phyloP scores from a whole-genome alignment of 53 echinoderm and acorn worm genomes.

The Paracentrotus lividus region DNA sequence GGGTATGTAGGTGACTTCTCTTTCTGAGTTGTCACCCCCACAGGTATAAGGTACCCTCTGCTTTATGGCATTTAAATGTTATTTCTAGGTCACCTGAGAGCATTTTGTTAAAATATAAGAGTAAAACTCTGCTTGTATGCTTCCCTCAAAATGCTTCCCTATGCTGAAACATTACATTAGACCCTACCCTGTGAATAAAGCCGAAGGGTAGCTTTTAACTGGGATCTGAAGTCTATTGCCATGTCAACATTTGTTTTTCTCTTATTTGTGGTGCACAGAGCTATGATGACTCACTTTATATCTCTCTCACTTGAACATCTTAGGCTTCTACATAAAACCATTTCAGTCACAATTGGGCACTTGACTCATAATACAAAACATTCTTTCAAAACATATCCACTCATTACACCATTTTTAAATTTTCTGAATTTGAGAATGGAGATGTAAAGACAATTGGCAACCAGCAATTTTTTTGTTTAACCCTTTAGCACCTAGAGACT shows the following conservation, averaged over 20 bases:
- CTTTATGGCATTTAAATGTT: conserved; percentile 51
- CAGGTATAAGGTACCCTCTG: background rate
- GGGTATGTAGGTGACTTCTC: conserved; percentile 25
- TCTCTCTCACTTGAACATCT: background rate
- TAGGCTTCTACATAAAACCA: too few species aligned
- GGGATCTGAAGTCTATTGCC: conserved; percentile 4
- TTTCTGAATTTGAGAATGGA: too few species aligned
- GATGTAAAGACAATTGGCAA: too few species aligned
- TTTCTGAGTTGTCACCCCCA: background rate
- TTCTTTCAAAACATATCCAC: too few species aligned
- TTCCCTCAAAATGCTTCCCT: background rate
- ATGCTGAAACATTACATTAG: background rate
- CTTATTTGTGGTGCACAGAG: background rate
- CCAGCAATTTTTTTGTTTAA: too few species aligned
- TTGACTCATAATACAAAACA: too few species aligned
- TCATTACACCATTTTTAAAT: too few species aligned
- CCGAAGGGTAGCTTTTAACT: background rate
- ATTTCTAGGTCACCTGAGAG: conserved; percentile 20
- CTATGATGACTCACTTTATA: background rate
- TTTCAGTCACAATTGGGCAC: too few species aligned
- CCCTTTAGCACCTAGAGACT: too few species aligned
- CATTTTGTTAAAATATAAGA: background rate
- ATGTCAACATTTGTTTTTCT: background rate
- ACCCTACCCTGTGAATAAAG: background rate
- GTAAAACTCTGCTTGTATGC: background rate